Base-by-base conservation (phyloP, 2,888 invertebrate genomes). In the Bhutanitis thaidina region DNA sequence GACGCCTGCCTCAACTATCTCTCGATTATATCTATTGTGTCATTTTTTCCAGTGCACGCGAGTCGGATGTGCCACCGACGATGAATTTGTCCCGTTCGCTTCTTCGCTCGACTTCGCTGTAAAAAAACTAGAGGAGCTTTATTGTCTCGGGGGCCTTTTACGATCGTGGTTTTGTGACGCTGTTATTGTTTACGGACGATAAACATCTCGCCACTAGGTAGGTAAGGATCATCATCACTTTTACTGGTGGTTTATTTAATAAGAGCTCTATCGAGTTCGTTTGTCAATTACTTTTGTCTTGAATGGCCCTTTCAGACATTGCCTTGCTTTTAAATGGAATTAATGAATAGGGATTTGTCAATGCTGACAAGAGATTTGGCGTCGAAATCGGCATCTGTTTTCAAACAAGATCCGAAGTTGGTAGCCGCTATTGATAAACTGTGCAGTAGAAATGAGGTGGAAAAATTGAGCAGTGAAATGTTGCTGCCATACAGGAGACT, bases 141-240 rank as follows among this genome's bases (percentile, higher is more conserved):
- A 86, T 89, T 88, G 88, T 88, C 83, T 88, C 79, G 71, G 75
- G 81, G 77, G 74, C 81, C 84, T 83, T 86, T 88, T 88, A 89
- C 81, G 87, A 87, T 80, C 81, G 72, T 77, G 68, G 82, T 85
- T 84, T 87, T 88, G 83, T 85, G 79, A 78, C 68, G 85, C 80
- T 86, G 86, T 88, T 87, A 88, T 89, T 88, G 87, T 89, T 88
- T 87, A 86, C 79, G 84, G 86, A 82, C 80, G 88, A 88, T 88
- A 88, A 88, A 85, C 84, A 89, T 89, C 89, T 82, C 81, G 78
- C 85, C 84, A 83, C 85, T 83, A 76, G 79, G 81, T 84, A 82
- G 87, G 84, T 78, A 80, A 71, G 81, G 87, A 87, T 87, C 88
- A 87, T 87, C 82, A 71, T 76, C 83, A 84, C 82, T 83, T 82